phyloP scores from a whole-genome alignment of 2,888 invertebrate genomes.

The Andrena bucephala region DNA sequence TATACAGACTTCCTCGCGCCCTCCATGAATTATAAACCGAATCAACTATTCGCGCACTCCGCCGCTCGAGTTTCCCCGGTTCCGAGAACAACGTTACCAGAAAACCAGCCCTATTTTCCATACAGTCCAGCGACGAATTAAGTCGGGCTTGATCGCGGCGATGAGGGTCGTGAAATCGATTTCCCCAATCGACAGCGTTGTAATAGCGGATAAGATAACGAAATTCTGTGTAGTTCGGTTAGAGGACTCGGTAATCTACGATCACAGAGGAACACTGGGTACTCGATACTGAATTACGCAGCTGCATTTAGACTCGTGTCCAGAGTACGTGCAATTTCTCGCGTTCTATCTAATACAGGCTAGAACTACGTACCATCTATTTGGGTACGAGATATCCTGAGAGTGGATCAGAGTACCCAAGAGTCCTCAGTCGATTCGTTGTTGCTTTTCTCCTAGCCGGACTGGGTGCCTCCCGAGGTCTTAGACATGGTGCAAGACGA shows the following conservation, averaged over 20 bases:
- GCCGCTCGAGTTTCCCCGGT: background rate
- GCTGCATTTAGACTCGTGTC: too few species aligned
- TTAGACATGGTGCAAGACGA: constrained; percentile 79
- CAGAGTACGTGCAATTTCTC: too few species aligned
- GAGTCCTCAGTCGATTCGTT: background rate
- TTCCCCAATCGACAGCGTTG: background rate
- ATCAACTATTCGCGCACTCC: background rate
- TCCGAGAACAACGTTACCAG: background rate
- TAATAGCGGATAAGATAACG: constrained; percentile 33
- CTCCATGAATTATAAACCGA: constrained; percentile 16
- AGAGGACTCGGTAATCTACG: background rate
- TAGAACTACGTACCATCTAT: too few species aligned
- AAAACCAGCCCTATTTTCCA: background rate
- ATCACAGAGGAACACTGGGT: background rate
- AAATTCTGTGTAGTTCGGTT: background rate
- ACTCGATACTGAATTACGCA: background rate
- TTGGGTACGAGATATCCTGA: too few species aligned
- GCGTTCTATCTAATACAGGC: too few species aligned
- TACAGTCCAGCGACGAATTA: background rate
- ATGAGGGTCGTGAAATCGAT: background rate
- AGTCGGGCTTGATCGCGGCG: background rate
- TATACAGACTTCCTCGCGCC: constrained; percentile 1
- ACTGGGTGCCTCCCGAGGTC: constrained; percentile 79
- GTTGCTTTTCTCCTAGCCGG: constrained; percentile 72
- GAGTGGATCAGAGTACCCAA: too few species aligned